Base-by-base conservation (phyloP, 2,797 vertebrate species). In the Cuculus canorus region DNA sequence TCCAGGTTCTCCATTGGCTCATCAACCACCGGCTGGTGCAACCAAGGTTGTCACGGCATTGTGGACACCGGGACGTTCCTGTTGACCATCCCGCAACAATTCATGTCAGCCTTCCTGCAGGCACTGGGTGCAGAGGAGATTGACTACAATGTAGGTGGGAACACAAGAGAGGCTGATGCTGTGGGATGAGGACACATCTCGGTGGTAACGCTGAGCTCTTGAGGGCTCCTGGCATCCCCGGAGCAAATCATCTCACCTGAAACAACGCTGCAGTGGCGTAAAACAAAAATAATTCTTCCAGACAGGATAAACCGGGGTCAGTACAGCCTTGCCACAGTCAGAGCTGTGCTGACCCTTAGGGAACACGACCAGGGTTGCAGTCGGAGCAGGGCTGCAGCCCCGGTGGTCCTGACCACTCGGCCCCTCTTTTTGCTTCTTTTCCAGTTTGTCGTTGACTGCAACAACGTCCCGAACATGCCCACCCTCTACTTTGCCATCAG, bases 11-110 rank as follows among this genome's bases (percentile, higher is more conserved):
- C 93, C 87, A 77, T 98, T 1, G 97, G 96, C 35, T 91, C 57
- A 2, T 86, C 90, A 19, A 82, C 96, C 85, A 98, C 97, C 0
- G 95, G 95, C 32, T 98, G 97, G 97, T 98, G 98, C 90, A 96
- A 96, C 52, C 93, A 95, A 60, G 98, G 98, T 59, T 99, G 98
- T 71, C 98, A 98, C 21, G 95, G 97, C 45, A 97, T 98, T 13
- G 98, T 98, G 92, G 98, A 98, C 86, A 98, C 98, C 0, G 98
- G 98, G 70, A 98, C 97, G 0, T 98, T 98, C 66, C 81, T 76
- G 33, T 96, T 99, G 84, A 97, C 98, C 10, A 71, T 97, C 30
- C 98, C 98, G 43, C 68, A 92, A 17, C 92, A 97, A 64, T 54
- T 95, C 95, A 23, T 98, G 75, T 57, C 75, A 37, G 15, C 17